Evolutionary conservation across 2,888 invertebrate species (phyloP), one percentile per base, ranked within the genome.

Genomic region (Drosophila putrida): DNA sequence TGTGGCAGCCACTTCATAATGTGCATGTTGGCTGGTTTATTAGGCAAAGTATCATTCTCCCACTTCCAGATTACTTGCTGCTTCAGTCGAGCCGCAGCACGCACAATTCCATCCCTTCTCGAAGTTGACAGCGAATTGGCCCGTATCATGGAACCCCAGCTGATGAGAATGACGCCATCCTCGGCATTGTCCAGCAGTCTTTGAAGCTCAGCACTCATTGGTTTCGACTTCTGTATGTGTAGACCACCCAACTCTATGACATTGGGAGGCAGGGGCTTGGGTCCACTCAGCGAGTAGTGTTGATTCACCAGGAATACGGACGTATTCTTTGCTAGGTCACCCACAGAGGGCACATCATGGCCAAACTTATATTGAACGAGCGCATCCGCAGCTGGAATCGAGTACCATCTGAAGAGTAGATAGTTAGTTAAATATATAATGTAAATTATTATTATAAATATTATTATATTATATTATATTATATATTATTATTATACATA

Each of bases 1-100:
- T 96, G 96, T 0, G 96, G 96, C 91, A 96, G 90, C 96, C 96
- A 96, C 70, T 94, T 94, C 75, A 93, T 93, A 10, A 95, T 90
- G 89, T 94, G 93, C 46, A 96, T 93, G 88, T 96, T 96, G 9
- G 93, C 90, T 0, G 95, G 94, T 78, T 94, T 93, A 50, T 93
- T 93, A 0, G 93, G 93, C 87, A 95, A 89, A 0, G 93, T 93
- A 0, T 95, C 94, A 78, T 94, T 94, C 87, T 95, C 95, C 93
- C 94, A 95, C 92, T 96, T 96, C 96, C 95, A 96, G 57, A 96
- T 91, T 11, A 96, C 94, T 59, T 93, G 93, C 82, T 95, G 94
- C 57, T 91, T 92, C 10, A 96, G 90, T 6, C 93, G 93, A 0
- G 93, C 91, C 61, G 95, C 93, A 0, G 94, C 95, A 6, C 93